Evolutionary conservation across 1,140 invertebrate species (phyloP).

Genomic region (Episyrphus balteatus): DNA sequence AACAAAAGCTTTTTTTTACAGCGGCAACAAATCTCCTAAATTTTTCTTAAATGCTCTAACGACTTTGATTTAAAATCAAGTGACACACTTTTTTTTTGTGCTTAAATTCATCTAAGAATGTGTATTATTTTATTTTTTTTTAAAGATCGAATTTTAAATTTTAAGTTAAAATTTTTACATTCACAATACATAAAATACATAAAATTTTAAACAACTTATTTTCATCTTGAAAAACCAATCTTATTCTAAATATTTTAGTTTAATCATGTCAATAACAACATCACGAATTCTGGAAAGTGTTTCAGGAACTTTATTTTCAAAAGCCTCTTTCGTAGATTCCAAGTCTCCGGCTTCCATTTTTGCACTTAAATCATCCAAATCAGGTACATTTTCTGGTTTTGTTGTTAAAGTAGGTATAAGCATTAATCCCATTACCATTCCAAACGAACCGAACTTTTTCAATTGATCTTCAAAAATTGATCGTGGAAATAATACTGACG

Average conservation of each 20-base stretch:
- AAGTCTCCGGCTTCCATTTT: too few species aligned
- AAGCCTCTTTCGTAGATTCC: too few species aligned
- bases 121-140: constrained; percentile 2
- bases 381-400: constrained; percentile 19
- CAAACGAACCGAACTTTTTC: constrained; percentile 27
- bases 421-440: constrained; percentile 30
- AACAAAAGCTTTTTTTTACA: too few species aligned
- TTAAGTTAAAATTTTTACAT: not conserved
- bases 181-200: too few species aligned
- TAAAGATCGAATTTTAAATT: not conserved
- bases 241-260: too few species aligned
- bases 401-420: constrained; percentile 29
- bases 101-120: constrained; percentile 3
- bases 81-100: not conserved
- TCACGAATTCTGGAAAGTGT: too few species aligned
- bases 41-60: too few species aligned
- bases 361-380: constrained; percentile 15
- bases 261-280: too few species aligned
- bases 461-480: constrained; percentile 33
- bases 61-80: not conserved
- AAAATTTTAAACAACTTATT: too few species aligned
- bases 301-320: too few species aligned
- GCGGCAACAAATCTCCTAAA: too few species aligned
- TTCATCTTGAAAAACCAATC: too few species aligned
- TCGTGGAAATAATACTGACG: constrained; percentile 38